Percentiles rank a stretch among this genome's conserved stretches.
Evolutionary conservation across 2,113 vertebrate genomes (phyloP).

Genomic region (Oryzias javanicus): DNA sequence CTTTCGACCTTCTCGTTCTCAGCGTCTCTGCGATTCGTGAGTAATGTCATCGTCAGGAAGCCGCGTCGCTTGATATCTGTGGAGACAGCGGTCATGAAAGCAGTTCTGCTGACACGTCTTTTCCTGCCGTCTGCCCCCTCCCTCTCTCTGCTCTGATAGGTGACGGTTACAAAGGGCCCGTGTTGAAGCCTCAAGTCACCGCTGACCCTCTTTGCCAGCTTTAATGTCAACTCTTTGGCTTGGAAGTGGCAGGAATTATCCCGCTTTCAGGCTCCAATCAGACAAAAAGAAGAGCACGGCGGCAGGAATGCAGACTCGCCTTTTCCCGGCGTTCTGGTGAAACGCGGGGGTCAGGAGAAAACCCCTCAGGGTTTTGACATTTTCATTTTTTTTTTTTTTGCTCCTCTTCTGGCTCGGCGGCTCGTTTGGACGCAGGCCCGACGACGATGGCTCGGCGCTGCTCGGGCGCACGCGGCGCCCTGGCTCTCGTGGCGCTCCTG

Average conservation of each 20-base stretch:
- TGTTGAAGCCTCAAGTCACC: constrained; percentile 63
- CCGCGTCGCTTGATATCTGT: constrained; percentile 50
- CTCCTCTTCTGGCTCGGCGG: constrained; percentile 48
- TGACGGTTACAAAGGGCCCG: constrained; percentile 69
- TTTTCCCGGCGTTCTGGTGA: constrained; percentile 42
- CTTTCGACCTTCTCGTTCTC: constrained; percentile 51
- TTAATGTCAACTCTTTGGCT: constrained; percentile 76
- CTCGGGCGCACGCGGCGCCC: constrained; percentile 69
- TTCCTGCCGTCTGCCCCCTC: constrained; percentile 44
- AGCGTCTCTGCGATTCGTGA: constrained; percentile 44
- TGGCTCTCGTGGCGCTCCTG: constrained; percentile 83
- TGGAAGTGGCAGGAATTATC: constrained; percentile 74
- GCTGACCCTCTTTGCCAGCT: constrained; percentile 72
- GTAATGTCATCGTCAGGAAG: constrained; percentile 63
- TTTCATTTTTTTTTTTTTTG: constrained; percentile 41
- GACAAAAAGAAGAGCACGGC: constrained; percentile 42
- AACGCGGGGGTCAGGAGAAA: constrained; percentile 62
- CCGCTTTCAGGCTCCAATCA: constrained; percentile 49
- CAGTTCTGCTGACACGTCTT: constrained; percentile 71
- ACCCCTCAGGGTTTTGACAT: constrained; percentile 65
- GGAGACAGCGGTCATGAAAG: constrained; percentile 57
- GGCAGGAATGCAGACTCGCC: constrained; percentile 53
- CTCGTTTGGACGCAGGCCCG: constrained; percentile 54
- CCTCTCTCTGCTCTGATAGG: constrained; percentile 74
- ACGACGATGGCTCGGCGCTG: constrained; percentile 62